Percentiles rank a stretch among this genome's conserved stretches.
Conservation (phyloP, 2,797 vertebrate genomes). For the Danio choprae region DNA sequence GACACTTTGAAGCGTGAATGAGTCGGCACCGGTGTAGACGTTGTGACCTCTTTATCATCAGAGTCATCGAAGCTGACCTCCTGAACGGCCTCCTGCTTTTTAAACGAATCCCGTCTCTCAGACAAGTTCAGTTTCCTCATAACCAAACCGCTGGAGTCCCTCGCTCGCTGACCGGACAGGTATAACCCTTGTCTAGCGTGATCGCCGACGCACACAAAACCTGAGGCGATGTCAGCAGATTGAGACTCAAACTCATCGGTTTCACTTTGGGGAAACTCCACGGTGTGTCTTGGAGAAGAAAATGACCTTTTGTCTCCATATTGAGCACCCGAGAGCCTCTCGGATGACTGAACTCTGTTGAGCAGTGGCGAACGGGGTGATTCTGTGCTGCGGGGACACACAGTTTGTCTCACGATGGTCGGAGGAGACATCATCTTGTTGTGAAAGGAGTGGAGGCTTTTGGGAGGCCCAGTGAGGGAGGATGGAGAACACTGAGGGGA, state of each 20-base stretch:
- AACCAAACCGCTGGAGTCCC: slow-evolving; percentile 86
- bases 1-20: slow-evolving; percentile 69
- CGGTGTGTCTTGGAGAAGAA: slow-evolving; percentile 74
- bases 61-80: slow-evolving; percentile 97
- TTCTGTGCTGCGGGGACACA: slow-evolving; percentile 83
- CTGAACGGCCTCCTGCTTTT: slow-evolving; percentile 97
- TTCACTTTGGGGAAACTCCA: slow-evolving; percentile 76
- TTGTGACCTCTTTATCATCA: slow-evolving; percentile 67
- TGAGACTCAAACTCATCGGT: slow-evolving; percentile 57
- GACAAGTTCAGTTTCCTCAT: slow-evolving; percentile 95
- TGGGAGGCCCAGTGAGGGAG: slow-evolving; percentile 83
- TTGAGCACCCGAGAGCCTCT: slow-evolving; percentile 85
- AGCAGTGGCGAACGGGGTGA: slow-evolving; percentile 85
- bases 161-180: slow-evolving; percentile 70
- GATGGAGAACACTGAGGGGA: slow-evolving; percentile 92
- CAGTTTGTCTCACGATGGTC: slow-evolving; percentile 82
- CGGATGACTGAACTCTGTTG: slow-evolving; percentile 93
- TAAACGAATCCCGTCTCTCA: slow-evolving; percentile 95
- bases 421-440: slow-evolving; percentile 90
- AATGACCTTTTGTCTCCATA: slow-evolving; percentile 80
- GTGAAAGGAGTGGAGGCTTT: slow-evolving; percentile 81
- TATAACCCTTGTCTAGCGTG: slow-evolving; percentile 75
- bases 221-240: slow-evolving; percentile 63
- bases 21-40: slow-evolving; percentile 51
- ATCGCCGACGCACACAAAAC: slow-evolving; percentile 67